A percentile compares a stretch with the other conserved stretches of the same genome.
Evolutionary conservation across 2,888 invertebrate genomes (phyloP).

Genomic region (Craniophora ligustri): DNA sequence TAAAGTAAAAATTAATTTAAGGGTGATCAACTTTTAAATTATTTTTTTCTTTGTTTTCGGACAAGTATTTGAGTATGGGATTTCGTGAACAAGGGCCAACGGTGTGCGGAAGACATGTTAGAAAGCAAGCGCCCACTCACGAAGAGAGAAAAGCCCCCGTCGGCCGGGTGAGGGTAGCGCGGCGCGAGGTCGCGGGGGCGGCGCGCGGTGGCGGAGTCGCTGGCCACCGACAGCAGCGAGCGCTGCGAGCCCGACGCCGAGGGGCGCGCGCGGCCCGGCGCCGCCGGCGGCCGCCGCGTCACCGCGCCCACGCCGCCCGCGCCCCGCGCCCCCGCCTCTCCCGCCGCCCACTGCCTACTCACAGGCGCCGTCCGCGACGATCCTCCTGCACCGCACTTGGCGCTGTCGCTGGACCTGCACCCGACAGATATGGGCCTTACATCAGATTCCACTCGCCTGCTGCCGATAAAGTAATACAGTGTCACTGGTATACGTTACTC

Average conservation of each 20-base stretch:
- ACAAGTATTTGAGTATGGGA: too few relatives aligned
- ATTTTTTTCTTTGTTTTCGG: too few relatives aligned
- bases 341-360: slow-evolving; percentile 85
- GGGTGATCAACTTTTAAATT: too few relatives aligned
- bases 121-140: slow-evolving; percentile 88
- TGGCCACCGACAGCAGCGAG: slow-evolving; percentile 86
- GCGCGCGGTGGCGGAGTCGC: slow-evolving; percentile 84
- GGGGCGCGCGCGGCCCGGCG: slow-evolving; percentile 61
- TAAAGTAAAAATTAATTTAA: too few relatives aligned
- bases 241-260: slow-evolving; percentile 80
- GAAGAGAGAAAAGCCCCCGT: slow-evolving; percentile 86
- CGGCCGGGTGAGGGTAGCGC: slow-evolving; percentile 79
- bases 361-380: slow-evolving; percentile 84
- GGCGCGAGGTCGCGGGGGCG: slow-evolving; percentile 80
- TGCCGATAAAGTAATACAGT: slow-evolving; percentile 46
- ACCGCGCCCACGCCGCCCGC: slow-evolving; percentile 57
- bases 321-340: slow-evolving; percentile 78
- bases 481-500: slow-evolving; percentile 13
- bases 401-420: slow-evolving; percentile 90
- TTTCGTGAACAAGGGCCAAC: slow-evolving; percentile 56
- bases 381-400: slow-evolving; percentile 89
- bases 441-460: slow-evolving; percentile 55
- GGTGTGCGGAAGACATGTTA: slow-evolving; percentile 76
- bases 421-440: slow-evolving; percentile 53
- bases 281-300: slow-evolving; percentile 61